Percentiles rank a stretch among this genome's conserved stretches.
phyloP scores from a whole-genome alignment of 2,888 invertebrate genomes.

The Willowsia nigromaculata region DNA sequence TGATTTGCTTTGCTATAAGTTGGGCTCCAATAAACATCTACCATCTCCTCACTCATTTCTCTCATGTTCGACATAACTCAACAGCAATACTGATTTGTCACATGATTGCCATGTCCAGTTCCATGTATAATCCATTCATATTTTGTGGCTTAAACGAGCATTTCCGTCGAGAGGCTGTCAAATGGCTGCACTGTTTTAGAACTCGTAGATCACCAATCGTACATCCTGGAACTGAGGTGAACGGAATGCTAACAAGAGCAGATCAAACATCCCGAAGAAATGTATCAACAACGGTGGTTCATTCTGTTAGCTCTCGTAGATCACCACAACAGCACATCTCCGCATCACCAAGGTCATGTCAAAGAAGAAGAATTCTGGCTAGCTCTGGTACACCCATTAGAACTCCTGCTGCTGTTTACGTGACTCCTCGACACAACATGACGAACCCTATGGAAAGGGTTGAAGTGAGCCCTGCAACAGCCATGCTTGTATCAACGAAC shows the following conservation, averaged over 20 bases:
- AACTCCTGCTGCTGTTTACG: constrained; percentile 28
- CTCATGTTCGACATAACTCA: constrained; percentile 80
- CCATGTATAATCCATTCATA: constrained; percentile 82
- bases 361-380: constrained; percentile 15
- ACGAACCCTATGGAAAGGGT: constrained; percentile 8
- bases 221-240: constrained; percentile 78
- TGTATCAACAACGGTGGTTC: constrained; percentile 70
- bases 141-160: constrained; percentile 82
- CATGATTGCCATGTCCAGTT: constrained; percentile 81
- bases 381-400: neutral
- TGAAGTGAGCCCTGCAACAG: constrained; percentile 9
- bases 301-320: constrained; percentile 62
- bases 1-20: constrained; percentile 81
- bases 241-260: constrained; percentile 76
- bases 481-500: neutral
- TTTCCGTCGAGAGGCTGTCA: constrained; percentile 79
- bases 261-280: constrained; percentile 70
- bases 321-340: constrained; percentile 51
- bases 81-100: constrained; percentile 81
- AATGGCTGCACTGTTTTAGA: constrained; percentile 79
- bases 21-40: constrained; percentile 82
- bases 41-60: constrained; percentile 79
- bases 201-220: constrained; percentile 75
- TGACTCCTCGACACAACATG: constrained; percentile 38
- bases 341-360: constrained; percentile 49